Evolutionary conservation across 2,888 invertebrate genomes (phyloP).

Genomic region (Lycophotia porphyrea): DNA sequence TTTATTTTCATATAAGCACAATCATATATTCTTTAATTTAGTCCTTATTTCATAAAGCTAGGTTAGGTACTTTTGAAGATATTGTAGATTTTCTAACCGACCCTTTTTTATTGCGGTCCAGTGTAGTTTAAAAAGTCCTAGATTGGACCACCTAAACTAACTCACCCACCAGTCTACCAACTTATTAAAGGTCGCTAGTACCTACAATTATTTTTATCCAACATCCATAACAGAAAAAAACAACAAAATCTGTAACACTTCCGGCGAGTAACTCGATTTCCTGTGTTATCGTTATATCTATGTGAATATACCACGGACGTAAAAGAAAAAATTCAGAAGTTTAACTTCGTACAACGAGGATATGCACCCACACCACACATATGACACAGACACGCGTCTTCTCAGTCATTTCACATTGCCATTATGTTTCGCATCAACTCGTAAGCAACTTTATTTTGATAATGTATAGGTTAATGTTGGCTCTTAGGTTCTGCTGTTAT

Average conservation of each 20-base stretch:
- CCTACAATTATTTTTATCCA: slow-evolving; percentile 16
- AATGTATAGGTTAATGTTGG: too few relatives aligned
- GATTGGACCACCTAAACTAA: not conserved
- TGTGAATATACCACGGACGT: not conserved
- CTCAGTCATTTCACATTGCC: not conserved
- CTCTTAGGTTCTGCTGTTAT: not conserved
- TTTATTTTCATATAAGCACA: too few relatives aligned
- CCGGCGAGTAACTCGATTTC: slow-evolving; percentile 27
- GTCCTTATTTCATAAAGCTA: too few relatives aligned
- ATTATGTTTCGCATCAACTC: not conserved
- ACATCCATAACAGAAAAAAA: not conserved
- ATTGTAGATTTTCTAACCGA: too few relatives aligned
- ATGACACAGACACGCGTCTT: not conserved
- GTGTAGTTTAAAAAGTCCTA: not conserved
- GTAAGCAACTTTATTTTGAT: not conserved
- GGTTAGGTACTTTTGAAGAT: too few relatives aligned
- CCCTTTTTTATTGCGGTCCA: too few relatives aligned
- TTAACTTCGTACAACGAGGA: not conserved
- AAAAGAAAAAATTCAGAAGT: slow-evolving; percentile 2
- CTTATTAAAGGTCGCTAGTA: not conserved
- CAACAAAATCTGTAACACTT: slow-evolving; percentile 32
- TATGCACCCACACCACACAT: not conserved
- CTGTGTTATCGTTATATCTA: slow-evolving; percentile 32
- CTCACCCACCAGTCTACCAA: not conserved
- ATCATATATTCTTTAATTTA: too few relatives aligned